Conservation (phyloP, 2,113 vertebrate genomes). For the Cinclus cinclus region DNA sequence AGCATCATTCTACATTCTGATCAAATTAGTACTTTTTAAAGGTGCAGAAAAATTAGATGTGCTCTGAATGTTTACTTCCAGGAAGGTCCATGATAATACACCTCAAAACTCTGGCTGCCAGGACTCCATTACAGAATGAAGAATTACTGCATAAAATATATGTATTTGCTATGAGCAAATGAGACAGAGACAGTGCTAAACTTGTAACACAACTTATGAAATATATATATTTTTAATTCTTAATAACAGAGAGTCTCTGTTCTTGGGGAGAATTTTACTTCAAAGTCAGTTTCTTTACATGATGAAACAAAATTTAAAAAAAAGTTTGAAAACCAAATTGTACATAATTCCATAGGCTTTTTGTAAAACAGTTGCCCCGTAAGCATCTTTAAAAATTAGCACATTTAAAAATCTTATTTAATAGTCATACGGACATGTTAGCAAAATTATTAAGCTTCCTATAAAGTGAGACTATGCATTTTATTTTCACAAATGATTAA, state of each 20-base stretch:
- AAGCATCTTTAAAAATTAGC: not conserved
- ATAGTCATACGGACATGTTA: not conserved
- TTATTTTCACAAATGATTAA: not conserved
- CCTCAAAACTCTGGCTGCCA: not conserved
- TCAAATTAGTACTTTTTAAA: not conserved
- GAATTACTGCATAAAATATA: not conserved
- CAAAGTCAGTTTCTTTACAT: not conserved
- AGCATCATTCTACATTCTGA: not conserved
- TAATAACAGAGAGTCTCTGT: not conserved
- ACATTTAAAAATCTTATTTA: not conserved
- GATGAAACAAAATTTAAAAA: not conserved
- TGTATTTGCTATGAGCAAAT: not conserved
- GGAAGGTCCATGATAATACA: not conserved
- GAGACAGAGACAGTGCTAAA: not conserved
- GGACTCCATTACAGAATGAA: not conserved
- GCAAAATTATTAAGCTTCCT: not conserved
- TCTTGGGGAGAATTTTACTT: not conserved
- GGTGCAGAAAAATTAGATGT: not conserved
- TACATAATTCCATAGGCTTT: not conserved
- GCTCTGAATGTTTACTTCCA: not conserved
- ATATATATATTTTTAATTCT: not conserved
- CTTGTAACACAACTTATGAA: not conserved
- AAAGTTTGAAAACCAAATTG: not conserved
- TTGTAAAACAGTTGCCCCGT: not conserved
- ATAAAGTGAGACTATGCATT: not conserved